Evolutionary conservation across 2,797 vertebrate species (phyloP).

Genomic region (Rhynchonycteris naso): DNA sequence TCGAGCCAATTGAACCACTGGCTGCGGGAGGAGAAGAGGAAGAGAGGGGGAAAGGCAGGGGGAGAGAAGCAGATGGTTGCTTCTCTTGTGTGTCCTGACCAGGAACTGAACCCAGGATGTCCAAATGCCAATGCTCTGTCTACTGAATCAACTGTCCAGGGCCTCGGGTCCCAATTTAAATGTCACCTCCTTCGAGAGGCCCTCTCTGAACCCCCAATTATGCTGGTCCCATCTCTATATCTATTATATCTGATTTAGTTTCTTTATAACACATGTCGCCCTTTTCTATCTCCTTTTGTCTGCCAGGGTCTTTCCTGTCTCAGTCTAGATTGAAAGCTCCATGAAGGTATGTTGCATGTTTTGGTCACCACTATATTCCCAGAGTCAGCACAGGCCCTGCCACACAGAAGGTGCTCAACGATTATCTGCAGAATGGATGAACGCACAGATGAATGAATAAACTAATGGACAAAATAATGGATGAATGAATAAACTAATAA

Average conservation of each 20-base stretch:
- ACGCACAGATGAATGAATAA: neutral
- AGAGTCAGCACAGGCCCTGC: neutral
- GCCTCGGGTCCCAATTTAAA: neutral
- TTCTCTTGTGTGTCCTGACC: no score
- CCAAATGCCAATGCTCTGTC: no score
- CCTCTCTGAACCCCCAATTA: neutral
- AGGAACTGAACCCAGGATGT: no score
- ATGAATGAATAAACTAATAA: neutral
- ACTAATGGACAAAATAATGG: no score
- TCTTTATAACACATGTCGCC: neutral
- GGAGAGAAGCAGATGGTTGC: no score
- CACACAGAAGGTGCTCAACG: neutral
- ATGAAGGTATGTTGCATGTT: accelerated
- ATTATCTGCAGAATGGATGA: neutral
- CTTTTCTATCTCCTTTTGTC: neutral
- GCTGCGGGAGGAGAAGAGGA: no score
- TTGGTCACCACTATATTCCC: neutral
- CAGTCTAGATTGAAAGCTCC: neutral
- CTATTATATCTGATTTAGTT: neutral
- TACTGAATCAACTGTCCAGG: no score
- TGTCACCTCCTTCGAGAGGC: neutral
- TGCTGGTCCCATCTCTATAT: accelerated
- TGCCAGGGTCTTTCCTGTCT: neutral
- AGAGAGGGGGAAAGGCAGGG: no score
- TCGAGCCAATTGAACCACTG: no score